phyloP scores from a whole-genome alignment of 2,797 vertebrate species.

The Tiaroga cobitis region DNA sequence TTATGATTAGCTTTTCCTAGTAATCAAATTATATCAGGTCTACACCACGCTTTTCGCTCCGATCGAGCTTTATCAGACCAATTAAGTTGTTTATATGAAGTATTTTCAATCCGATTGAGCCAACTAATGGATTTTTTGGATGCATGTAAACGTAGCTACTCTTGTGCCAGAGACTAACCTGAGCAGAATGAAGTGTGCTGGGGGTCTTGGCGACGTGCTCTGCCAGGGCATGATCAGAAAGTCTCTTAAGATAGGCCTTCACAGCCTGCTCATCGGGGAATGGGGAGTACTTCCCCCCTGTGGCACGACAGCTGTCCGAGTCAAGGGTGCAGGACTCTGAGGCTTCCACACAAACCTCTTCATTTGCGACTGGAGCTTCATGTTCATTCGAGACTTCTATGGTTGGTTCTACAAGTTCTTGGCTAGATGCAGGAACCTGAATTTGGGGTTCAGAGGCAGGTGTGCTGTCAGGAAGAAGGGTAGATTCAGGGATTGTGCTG shows the following conservation, averaged over 20 bases:
- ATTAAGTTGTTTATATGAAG: not conserved
- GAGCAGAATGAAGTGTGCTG: slow-evolving; percentile 64
- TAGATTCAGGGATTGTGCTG: slow-evolving; percentile 30
- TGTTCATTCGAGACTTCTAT: slow-evolving; percentile 54
- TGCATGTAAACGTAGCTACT: not conserved
- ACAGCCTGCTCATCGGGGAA: slow-evolving; percentile 82
- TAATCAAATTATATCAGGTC: not conserved
- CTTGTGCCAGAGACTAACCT: slow-evolving; percentile 72
- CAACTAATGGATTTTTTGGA: not conserved
- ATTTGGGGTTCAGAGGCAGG: slow-evolving; percentile 11
- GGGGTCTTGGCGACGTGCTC: slow-evolving; percentile 69
- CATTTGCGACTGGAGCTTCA: slow-evolving; percentile 39
- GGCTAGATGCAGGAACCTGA: not conserved
- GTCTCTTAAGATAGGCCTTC: slow-evolving; percentile 80
- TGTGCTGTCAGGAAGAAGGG: not conserved
- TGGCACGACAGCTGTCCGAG: slow-evolving; percentile 7
- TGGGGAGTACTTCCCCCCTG: slow-evolving; percentile 64
- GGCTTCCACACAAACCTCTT: slow-evolving; percentile 51
- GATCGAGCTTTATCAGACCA: too few species aligned
- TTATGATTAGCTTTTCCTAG: too few species aligned
- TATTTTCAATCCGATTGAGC: not conserved
- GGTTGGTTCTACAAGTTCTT: slow-evolving; percentile 17
- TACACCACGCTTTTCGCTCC: not conserved
- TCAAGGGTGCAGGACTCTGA: not conserved
- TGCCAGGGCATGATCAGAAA: slow-evolving; percentile 75